Base-by-base conservation (phyloP, 2,888 invertebrate genomes). In the Keiferia lycopersicella region DNA sequence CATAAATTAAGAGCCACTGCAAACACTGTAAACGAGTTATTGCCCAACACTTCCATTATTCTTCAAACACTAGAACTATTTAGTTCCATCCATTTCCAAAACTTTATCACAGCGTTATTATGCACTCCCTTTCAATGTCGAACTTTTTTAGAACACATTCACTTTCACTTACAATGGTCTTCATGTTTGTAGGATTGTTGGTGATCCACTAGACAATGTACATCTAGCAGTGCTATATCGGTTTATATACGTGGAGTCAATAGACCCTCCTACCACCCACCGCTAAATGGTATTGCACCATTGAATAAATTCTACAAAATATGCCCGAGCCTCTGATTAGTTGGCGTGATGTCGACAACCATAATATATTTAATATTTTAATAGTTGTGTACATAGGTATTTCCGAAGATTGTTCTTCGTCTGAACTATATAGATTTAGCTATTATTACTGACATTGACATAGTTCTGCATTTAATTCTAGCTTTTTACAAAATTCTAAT, bases 141-240 rank as follows among this genome's bases (percentile, higher is more conserved):
- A 64, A 73, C 71, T 65, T 70, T 68, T 62, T 73, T 73, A 67
- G 65, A 70, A 66, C 83, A 84, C 83, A 77, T 72, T 75, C 86
- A 86, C 86, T 81, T 73, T 67, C 87, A 91, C 91, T 91, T 89
- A 91, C 91, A 77, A 91, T 84, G 81, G 79, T 78, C 84, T 87
- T 89, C 91, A 91, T 91, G 81, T 82, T 90, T 86, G 76, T 85
- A 78, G 78, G 80, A 80, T 80, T 82, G 82, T 82, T 79, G 86
- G 80, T 80, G 85, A 81, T 83, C 84, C 80, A 85, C 84, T 86
- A 88, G 86, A 87, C 87, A 88, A 89, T 89, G 86, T 86, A 86
- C 80, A 78, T 86, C 85, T 86, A 84, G 84, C 76, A 79, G 73
- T 78, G 82, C 65, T 80, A 80, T 84, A 86, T 87, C 87, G 84